phyloP scores from a whole-genome alignment of 2,113 vertebrate genomes.

The Coptodon rendalli region DNA sequence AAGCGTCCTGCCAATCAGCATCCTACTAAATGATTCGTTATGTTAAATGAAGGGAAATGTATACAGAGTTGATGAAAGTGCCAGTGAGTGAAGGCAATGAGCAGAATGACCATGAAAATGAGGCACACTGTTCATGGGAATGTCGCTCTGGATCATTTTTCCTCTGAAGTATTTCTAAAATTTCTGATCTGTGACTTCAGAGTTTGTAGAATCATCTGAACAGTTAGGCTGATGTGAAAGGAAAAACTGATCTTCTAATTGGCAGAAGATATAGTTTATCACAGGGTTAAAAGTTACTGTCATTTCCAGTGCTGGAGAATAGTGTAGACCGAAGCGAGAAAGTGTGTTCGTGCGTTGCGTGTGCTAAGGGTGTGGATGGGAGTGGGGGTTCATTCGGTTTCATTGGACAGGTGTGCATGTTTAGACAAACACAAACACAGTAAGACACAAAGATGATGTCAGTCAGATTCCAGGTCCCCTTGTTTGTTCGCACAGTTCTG shows the following conservation, averaged over 20 bases:
- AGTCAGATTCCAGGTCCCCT: background rate
- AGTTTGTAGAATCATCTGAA: background rate
- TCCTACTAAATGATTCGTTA: too few relatives aligned
- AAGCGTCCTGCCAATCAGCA: too few relatives aligned
- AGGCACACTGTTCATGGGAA: background rate
- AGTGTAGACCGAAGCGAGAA: background rate
- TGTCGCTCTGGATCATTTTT: background rate
- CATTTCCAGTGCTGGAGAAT: background rate
- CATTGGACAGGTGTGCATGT: background rate
- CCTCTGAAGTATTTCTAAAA: background rate
- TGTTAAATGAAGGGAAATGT: background rate
- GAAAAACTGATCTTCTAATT: background rate
- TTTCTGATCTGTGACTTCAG: background rate
- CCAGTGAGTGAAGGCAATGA: background rate
- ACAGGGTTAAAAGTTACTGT: background rate
- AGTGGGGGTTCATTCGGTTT: background rate
- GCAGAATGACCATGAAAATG: background rate
- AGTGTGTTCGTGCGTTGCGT: background rate
- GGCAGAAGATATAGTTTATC: background rate
- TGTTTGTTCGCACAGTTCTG: background rate
- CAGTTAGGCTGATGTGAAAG: rapidly evolving
- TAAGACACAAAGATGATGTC: conserved; percentile 16
- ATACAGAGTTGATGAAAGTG: background rate
- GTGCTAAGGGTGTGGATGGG: background rate
- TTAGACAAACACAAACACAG: background rate